These are phyloP conservation scores for Epicampocera succincta DNA, from an alignment of 2,888 invertebrate species.

Conservation along the genomic window DNA sequence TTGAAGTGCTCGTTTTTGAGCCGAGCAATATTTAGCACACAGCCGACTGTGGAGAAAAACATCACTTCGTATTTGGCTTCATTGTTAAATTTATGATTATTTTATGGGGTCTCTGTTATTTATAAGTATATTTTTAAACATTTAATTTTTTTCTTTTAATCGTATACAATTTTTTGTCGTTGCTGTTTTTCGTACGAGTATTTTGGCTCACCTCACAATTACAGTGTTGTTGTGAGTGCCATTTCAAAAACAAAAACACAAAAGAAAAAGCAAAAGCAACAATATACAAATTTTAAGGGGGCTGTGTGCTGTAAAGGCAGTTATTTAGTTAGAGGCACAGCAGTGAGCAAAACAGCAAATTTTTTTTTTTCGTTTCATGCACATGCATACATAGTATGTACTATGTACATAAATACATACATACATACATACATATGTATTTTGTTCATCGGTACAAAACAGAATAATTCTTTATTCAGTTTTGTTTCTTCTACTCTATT, in stretches of 20 bases:
- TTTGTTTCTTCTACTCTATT: conserved; percentile 9
- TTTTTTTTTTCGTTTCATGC: conserved; percentile 5
- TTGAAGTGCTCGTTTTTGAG: conserved; percentile 39
- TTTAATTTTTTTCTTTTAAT: conserved; percentile 19
- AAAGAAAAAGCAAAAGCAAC: no score
- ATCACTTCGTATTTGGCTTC: conserved; percentile 51
- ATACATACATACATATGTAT: no score
- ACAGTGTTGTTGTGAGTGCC: conserved; percentile 45
- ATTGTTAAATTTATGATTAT: conserved; percentile 58
- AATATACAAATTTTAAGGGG: conserved; percentile 38
- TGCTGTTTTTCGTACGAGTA: conserved; percentile 40
- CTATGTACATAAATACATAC: no score
- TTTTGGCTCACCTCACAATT: conserved; percentile 56
- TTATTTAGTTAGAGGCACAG: no score
- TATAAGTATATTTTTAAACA: conserved; percentile 9
- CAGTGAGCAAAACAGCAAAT: conserved; percentile 35
- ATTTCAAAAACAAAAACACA: conserved; percentile 30
- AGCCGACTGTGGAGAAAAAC: conserved; percentile 57
- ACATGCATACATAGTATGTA: no score
- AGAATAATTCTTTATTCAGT: conserved; percentile 37
- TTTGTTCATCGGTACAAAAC: background rate
- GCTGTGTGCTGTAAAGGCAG: conserved; percentile 64
- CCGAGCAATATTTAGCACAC: conserved; percentile 44
- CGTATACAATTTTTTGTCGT: conserved; percentile 25
- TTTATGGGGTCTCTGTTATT: conserved; percentile 57